Percentiles rank a stretch among this genome's conserved stretches.
phyloP scores from a whole-genome alignment of 2,113 vertebrate genomes.

The Antechinus flavipes region DNA sequence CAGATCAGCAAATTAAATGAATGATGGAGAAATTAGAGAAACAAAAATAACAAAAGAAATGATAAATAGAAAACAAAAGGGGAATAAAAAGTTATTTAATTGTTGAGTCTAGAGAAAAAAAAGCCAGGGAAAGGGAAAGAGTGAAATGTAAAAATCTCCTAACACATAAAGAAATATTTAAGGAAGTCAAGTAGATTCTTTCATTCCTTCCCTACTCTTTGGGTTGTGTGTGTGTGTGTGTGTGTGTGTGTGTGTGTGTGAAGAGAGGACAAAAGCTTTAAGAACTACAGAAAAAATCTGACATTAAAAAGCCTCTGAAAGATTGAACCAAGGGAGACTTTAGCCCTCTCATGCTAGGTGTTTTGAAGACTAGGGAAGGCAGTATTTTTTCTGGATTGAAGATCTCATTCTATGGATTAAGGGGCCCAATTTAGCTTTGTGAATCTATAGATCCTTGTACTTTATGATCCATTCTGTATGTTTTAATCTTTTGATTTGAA shows the following conservation, averaged over 20 bases:
- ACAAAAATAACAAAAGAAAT: slow-evolving; percentile 31
- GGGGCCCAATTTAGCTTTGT: neutral
- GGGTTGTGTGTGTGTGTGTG: too few species aligned
- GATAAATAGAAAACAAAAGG: slow-evolving; percentile 11
- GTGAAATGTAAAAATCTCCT: neutral
- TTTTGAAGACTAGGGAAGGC: neutral
- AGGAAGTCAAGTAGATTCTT: neutral
- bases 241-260: too few species aligned
- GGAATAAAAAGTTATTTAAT: neutral
- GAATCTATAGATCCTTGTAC: neutral
- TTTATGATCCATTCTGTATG: neutral
- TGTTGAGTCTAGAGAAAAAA: neutral
- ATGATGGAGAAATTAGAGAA: neutral
- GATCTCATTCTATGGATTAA: neutral
- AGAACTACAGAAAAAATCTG: neutral
- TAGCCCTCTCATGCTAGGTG: neutral
- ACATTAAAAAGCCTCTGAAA: neutral
- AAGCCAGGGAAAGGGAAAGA: neutral
- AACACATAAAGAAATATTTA: neutral
- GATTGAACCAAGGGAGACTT: neutral
- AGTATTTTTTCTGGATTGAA: neutral
- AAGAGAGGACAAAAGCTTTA: neutral
- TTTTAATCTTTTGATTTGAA: slow-evolving; percentile 4
- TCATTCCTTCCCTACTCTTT: neutral
- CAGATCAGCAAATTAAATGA: neutral